phyloP scores from a whole-genome alignment of 2,888 invertebrate genomes.

The Sipha maydis region DNA sequence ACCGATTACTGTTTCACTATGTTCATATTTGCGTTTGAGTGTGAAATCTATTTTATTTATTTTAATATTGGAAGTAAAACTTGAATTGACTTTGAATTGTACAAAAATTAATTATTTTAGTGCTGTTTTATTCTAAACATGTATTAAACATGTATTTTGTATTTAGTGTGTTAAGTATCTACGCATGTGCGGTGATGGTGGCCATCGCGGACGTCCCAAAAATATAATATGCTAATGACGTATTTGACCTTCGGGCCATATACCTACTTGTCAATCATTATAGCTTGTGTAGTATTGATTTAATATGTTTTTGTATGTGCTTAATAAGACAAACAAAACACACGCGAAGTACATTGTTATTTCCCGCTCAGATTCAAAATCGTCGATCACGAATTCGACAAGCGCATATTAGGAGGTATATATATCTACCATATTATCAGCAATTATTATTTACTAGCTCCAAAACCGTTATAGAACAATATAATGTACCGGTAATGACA shows the following conservation, averaged over 20 bases:
- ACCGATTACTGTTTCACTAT: too few relatives aligned
- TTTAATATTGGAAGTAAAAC: too few relatives aligned
- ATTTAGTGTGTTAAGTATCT: neutral
- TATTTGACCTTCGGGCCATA: conserved; percentile 30
- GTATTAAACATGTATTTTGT: neutral
- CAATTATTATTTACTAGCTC: neutral
- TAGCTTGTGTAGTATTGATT: conserved; percentile 25
- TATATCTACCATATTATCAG: neutral
- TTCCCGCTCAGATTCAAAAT: neutral
- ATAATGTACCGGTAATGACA: conserved; percentile 28
- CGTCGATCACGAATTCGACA: conserved; percentile 31
- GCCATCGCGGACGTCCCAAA: neutral
- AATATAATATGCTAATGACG: conserved; percentile 29
- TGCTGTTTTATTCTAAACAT: neutral
- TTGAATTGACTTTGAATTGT: too few relatives aligned
- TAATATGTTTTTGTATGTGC: conserved; percentile 4
- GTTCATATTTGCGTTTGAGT: too few relatives aligned
- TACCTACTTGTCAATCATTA: conserved; percentile 50
- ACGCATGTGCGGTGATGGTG: neutral
- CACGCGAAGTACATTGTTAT: conserved; percentile 14
- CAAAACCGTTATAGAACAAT: neutral
- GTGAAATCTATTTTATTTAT: too few relatives aligned
- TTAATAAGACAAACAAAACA: conserved; percentile 15
- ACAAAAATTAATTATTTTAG: too few relatives aligned
- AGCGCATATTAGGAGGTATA: neutral